Evolutionary conservation across 2,797 vertebrate genomes (phyloP).

Genomic region (Aphelocoma californica): DNA sequence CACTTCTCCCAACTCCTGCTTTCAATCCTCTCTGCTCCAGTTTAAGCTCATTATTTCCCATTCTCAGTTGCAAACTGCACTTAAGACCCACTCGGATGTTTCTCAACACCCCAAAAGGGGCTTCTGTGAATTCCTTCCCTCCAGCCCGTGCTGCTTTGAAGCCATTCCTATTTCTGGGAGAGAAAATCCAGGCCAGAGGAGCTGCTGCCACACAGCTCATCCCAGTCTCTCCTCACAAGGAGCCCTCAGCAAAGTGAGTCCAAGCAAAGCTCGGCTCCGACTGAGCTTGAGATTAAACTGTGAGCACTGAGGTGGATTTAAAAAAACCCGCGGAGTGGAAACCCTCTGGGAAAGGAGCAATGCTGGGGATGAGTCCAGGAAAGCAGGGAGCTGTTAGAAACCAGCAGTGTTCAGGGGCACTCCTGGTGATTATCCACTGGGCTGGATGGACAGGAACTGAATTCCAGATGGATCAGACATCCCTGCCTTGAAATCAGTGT

Average conservation of each 20-base stretch:
- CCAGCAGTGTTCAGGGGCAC: not conserved
- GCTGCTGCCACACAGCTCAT: not conserved
- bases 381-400: not conserved
- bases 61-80: not conserved
- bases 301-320: not conserved
- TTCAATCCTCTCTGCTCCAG: not conserved
- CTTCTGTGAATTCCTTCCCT: not conserved
- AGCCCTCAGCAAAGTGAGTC: not conserved
- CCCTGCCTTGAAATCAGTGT: not conserved
- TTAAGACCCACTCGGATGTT: not conserved
- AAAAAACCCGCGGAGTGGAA: not conserved
- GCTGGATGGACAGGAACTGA: not conserved
- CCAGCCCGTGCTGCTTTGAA: not conserved
- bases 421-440: accelerated
- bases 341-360: not conserved
- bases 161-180: not conserved
- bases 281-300: not conserved
- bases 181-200: not conserved
- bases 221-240: not conserved
- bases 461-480: not conserved
- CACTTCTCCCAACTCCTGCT: not conserved
- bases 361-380: not conserved
- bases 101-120: accelerated
- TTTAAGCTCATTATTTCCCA: not conserved
- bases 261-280: not conserved